Percentiles rank a stretch among this genome's conserved stretches.
Conservation (phyloP, 2,888 invertebrate genomes). For the Poecilus cupreus region DNA sequence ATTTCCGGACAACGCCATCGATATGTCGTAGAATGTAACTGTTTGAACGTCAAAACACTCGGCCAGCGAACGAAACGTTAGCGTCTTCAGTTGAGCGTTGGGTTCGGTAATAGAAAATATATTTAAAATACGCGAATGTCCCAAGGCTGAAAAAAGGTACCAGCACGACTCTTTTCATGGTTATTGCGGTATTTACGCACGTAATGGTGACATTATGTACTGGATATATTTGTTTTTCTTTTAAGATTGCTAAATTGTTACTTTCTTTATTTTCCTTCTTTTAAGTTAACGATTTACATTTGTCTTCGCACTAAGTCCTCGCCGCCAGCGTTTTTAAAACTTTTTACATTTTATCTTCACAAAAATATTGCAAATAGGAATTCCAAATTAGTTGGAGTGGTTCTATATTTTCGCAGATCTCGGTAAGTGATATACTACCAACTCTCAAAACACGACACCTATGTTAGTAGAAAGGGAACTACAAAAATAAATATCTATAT, state of each 20-base stretch:
- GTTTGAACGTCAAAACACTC: conserved; percentile 29
- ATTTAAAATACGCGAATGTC: conserved; percentile 45
- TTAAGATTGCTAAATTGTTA: conserved; percentile 32
- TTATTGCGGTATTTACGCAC: conserved; percentile 36
- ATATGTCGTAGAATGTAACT: conserved; percentile 22
- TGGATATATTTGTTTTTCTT: conserved; percentile 36
- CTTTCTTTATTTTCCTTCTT: conserved; percentile 11
- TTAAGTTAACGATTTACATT: neutral
- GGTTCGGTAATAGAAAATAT: conserved; percentile 37
- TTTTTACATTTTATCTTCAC: neutral
- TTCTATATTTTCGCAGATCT: too few species aligned
- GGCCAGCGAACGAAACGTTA: neutral
- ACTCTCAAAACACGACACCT: too few species aligned
- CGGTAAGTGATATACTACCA: too few species aligned
- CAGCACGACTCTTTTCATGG: conserved; percentile 11
- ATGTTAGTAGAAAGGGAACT: too few species aligned
- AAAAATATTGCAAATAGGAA: too few species aligned
- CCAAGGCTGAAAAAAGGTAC: conserved; percentile 22
- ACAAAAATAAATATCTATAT: too few species aligned
- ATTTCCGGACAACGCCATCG: conserved; percentile 49
- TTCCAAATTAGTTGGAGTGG: too few species aligned
- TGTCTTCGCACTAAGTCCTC: neutral
- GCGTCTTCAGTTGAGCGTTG: neutral
- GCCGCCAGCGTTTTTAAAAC: neutral
- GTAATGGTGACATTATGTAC: conserved; percentile 33